A percentile compares a stretch with the other conserved stretches of the same genome.
Evolutionary conservation across 2,797 vertebrate genomes (phyloP).

Genomic region (Silurus lanzhouensis): DNA sequence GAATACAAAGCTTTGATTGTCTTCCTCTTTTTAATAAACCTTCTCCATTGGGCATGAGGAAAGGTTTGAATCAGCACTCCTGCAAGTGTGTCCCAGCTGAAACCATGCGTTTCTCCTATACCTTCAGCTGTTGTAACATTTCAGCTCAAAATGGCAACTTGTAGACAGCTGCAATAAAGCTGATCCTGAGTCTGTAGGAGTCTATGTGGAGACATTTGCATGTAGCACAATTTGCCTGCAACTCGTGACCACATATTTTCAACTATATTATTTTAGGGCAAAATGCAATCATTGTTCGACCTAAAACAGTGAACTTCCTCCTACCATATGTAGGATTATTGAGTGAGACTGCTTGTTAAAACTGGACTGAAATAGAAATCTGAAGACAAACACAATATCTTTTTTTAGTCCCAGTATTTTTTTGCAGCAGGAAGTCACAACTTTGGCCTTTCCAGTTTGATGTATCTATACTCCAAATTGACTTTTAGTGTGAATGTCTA

Average conservation of each 20-base stretch:
- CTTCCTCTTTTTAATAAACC: conserved; percentile 39
- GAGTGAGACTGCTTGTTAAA: conserved; percentile 6
- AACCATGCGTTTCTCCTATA: conserved; percentile 12
- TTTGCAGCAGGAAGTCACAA: not conserved
- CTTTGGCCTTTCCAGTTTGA: not conserved
- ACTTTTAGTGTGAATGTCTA: not conserved
- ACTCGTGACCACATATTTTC: not conserved
- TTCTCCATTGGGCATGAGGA: conserved; percentile 23
- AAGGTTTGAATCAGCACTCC: conserved; percentile 37
- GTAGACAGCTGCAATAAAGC: conserved; percentile 24
- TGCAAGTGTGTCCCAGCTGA: conserved; percentile 5
- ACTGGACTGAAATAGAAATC: not conserved
- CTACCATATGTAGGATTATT: not conserved
- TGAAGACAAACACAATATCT: not conserved
- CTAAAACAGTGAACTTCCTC: not conserved
- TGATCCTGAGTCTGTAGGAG: conserved; percentile 21
- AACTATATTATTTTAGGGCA: conserved; percentile 5
- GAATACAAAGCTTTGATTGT: conserved; percentile 41
- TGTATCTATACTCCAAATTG: not conserved
- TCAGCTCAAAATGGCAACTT: conserved; percentile 18
- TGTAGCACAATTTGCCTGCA: conserved; percentile 6
- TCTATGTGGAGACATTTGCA: not conserved
- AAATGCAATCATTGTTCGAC: not conserved
- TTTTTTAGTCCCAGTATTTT: not conserved
- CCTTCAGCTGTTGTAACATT: conserved; percentile 28